phyloP scores from a whole-genome alignment of 1,140 invertebrate genomes.

The Zophobas morio region DNA sequence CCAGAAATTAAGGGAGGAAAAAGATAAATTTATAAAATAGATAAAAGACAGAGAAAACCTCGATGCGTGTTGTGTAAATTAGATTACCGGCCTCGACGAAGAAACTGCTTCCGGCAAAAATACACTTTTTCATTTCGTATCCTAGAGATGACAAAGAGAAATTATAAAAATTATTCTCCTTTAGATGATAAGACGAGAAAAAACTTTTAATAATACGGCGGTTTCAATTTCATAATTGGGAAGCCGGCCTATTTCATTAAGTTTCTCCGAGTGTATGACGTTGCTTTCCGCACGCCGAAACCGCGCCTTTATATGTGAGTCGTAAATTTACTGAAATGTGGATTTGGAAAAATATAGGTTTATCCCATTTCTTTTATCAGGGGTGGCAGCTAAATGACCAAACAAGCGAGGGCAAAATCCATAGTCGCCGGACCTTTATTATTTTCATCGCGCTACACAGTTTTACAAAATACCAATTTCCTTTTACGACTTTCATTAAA shows the following conservation, averaged over 20 bases:
- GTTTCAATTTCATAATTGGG: conserved; percentile 61
- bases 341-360: conserved; percentile 62
- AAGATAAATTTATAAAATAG: conserved; percentile 54
- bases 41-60: conserved; percentile 52
- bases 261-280: conserved; percentile 56
- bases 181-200: conserved; percentile 18
- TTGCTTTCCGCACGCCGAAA: conserved; percentile 50
- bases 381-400: conserved; percentile 56
- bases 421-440: conserved; percentile 50
- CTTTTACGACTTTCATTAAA: conserved; percentile 48
- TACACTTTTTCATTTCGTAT: conserved; percentile 50
- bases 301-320: conserved; percentile 55
- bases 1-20: conserved; percentile 51
- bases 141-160: conserved; percentile 47
- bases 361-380: conserved; percentile 59
- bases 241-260: conserved; percentile 61
- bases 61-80: conserved; percentile 53
- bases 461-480: conserved; percentile 49
- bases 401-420: conserved; percentile 51
- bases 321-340: conserved; percentile 62
- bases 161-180: conserved; percentile 48
- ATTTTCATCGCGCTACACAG: conserved; percentile 40
- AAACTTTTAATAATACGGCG: conserved; percentile 43
- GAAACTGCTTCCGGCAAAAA: conserved; percentile 50
- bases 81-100: conserved; percentile 49